These are phyloP conservation scores for Criorhina ranunculi DNA, from an alignment of 2,888 invertebrate species.

Conservation along the genomic window DNA sequence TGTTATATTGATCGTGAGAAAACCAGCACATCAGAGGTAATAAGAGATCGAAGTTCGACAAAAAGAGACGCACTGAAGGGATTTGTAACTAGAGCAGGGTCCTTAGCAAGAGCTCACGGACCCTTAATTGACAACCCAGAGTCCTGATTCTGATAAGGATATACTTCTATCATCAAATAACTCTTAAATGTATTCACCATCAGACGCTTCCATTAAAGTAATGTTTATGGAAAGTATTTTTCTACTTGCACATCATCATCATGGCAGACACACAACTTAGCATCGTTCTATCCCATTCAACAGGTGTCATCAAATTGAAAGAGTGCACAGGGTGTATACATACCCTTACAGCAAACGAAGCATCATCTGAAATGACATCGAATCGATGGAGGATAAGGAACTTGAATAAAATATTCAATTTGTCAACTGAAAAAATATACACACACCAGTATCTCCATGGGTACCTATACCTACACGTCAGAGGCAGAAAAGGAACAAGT, in stretches of 20 bases:
- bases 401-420: conserved; percentile 50
- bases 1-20: too few species aligned
- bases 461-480: background rate
- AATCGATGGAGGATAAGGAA: conserved; percentile 10
- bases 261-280: background rate
- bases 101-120: too few species aligned
- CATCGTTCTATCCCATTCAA: conserved; percentile 13
- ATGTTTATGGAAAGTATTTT: conserved; percentile 33
- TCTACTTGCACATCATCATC: conserved; percentile 42
- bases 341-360: conserved; percentile 2
- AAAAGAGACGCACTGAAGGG: too few species aligned
- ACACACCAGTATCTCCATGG: background rate
- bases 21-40: too few species aligned
- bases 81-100: too few species aligned
- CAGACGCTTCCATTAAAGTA: background rate
- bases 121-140: too few species aligned
- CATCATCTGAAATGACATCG: conserved; percentile 5
- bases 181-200: background rate
- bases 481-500: conserved; percentile 23
- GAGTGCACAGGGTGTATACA: background rate
- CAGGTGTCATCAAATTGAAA: conserved; percentile 26
- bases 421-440: conserved; percentile 11
- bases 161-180: too few species aligned
- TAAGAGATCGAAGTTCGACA: too few species aligned
- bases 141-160: too few species aligned